phyloP scores from a whole-genome alignment of 2,113 vertebrate species.

The Fulica atra region DNA sequence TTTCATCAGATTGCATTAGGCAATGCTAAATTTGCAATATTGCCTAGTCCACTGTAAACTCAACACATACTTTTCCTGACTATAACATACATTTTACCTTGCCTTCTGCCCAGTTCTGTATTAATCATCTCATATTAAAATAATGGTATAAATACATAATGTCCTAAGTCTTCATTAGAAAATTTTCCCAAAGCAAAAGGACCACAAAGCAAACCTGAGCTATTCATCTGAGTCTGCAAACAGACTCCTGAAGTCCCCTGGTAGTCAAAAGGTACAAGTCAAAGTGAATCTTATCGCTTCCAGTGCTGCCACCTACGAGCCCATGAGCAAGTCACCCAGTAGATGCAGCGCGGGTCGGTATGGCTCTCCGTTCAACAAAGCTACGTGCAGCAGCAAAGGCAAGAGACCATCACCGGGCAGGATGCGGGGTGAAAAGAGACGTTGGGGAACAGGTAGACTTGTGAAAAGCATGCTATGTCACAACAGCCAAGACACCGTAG shows the following conservation, averaged over 20 bases:
- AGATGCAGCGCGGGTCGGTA: fast-evolving
- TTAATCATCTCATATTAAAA: not conserved
- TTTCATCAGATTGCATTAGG: not conserved
- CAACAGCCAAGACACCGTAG: not conserved
- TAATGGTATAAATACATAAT: not conserved
- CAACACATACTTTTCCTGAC: not conserved
- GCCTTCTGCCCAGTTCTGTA: not conserved
- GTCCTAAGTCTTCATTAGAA: not conserved
- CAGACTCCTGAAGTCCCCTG: not conserved
- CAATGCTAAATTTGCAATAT: not conserved
- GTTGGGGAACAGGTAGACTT: not conserved
- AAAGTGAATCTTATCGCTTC: not conserved
- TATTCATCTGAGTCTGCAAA: not conserved
- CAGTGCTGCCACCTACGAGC: not conserved
- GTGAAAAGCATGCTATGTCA: not conserved
- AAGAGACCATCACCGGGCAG: not conserved
- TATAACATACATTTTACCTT: not conserved
- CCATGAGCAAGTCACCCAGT: not conserved
- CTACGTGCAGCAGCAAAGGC: not conserved
- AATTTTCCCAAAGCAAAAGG: not conserved
- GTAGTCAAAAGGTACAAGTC: not conserved
- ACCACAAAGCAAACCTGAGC: not conserved
- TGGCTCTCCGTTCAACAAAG: not conserved
- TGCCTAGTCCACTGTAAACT: not conserved
- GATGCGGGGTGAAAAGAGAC: not conserved